phyloP scores from a whole-genome alignment of 2,888 invertebrate genomes.

The Anorthoa munda region DNA sequence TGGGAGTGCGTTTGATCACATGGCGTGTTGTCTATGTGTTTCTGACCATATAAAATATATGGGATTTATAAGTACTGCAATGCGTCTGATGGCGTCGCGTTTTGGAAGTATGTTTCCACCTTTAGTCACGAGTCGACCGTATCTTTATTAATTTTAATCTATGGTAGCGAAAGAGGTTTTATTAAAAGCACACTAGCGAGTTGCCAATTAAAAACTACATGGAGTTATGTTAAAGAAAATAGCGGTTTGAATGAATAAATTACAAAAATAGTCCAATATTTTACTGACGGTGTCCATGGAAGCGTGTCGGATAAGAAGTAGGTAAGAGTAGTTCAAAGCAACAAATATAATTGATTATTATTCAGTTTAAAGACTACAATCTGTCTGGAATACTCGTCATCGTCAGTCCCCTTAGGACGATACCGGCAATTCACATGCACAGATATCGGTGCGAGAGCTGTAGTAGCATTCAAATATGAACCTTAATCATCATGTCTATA shows the following conservation, averaged over 20 bases:
- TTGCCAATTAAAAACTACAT: not conserved
- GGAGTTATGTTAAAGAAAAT: too few relatives aligned
- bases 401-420: not conserved
- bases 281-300: slow-evolving; percentile 4
- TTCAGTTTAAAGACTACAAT: not conserved
- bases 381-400: not conserved
- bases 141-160: too few relatives aligned
- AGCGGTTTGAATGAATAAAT: too few relatives aligned
- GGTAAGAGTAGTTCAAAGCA: not conserved
- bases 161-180: not conserved
- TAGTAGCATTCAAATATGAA: not conserved
- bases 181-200: not conserved
- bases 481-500: not conserved
- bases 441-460: not conserved
- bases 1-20: too few relatives aligned
- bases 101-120: too few relatives aligned
- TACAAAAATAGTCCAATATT: not conserved
- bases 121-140: too few relatives aligned
- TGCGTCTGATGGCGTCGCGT: too few relatives aligned
- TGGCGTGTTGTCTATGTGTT: too few relatives aligned
- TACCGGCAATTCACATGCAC: not conserved
- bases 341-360: not conserved
- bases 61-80: too few relatives aligned
- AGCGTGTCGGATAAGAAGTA: not conserved
- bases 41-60: too few relatives aligned